Percentiles rank a stretch among this genome's conserved stretches.
These are phyloP conservation scores for Mirza zaza DNA, from an alignment of 2,113 vertebrate species.

Conservation along the genomic window DNA sequence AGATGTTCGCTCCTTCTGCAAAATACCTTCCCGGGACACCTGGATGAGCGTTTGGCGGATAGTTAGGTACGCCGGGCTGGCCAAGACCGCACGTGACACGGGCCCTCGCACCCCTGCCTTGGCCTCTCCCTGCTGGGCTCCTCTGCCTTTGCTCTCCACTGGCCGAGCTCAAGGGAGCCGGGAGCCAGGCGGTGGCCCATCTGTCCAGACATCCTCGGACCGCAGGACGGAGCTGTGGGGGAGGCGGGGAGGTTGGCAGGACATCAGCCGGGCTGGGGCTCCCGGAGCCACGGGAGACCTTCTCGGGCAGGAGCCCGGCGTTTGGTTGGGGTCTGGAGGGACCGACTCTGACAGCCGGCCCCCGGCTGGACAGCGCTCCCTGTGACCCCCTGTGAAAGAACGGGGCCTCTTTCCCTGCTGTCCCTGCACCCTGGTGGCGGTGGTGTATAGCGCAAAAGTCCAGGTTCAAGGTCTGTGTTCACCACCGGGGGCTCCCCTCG, in stretches of 20 bases:
- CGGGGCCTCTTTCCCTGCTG: too few relatives aligned
- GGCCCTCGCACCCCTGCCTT: neutral
- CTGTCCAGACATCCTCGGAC: neutral
- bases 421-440: neutral
- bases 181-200: accelerated
- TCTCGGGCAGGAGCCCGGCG: neutral
- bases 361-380: neutral
- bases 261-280: neutral
- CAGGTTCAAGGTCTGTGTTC: too few relatives aligned
- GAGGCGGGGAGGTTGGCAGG: neutral
- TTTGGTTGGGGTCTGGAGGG: neutral
- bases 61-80: neutral
- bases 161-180: neutral
- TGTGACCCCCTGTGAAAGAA: too few relatives aligned
- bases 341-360: too few relatives aligned
- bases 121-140: neutral
- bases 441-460: neutral
- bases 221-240: too few relatives aligned
- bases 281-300: neutral
- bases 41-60: neutral
- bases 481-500: neutral
- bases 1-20: neutral
- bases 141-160: neutral
- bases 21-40: too few relatives aligned
- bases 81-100: too few relatives aligned